A percentile compares a stretch with the other conserved stretches of the same genome.
Conservation (phyloP, 2,797 vertebrate species). For the Argentina silus region DNA sequence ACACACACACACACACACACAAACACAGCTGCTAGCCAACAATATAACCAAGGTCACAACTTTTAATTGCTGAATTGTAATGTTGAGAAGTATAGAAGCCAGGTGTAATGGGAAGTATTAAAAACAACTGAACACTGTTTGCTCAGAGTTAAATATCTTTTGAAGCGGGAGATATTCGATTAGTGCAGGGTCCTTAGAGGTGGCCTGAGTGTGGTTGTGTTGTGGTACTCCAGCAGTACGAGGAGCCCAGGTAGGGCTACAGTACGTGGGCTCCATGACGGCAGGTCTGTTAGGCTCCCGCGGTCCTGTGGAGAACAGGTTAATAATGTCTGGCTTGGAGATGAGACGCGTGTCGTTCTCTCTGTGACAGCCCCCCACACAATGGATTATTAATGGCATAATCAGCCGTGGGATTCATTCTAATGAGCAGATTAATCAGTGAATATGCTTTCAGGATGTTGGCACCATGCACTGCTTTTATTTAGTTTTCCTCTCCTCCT, state of each 20-base stretch:
- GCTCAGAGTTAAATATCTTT: background rate
- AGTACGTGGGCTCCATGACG: background rate
- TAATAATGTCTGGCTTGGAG: conserved; percentile 1
- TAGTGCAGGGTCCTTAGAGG: background rate
- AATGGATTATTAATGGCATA: conserved; percentile 70
- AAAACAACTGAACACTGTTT: background rate
- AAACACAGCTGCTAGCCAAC: background rate
- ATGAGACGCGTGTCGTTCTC: background rate
- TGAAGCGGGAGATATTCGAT: background rate
- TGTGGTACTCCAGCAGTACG: background rate
- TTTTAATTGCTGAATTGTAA: background rate
- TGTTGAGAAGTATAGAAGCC: background rate
- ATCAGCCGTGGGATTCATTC: conserved; percentile 61
- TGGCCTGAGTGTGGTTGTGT: background rate
- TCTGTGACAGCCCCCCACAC: conserved; percentile 46
- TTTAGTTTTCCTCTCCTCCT: conserved; percentile 29
- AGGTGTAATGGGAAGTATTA: background rate
- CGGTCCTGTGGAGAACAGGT: conserved; percentile 1
- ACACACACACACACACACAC: background rate
- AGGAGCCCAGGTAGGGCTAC: background rate
- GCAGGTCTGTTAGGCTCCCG: background rate
- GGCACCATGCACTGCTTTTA: conserved; percentile 30
- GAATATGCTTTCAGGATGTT: conserved; percentile 31
- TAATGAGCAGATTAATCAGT: conserved; percentile 73
- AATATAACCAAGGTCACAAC: background rate